phyloP scores from a whole-genome alignment of 2,113 vertebrate species.

The Corynorhinus townsendii region DNA sequence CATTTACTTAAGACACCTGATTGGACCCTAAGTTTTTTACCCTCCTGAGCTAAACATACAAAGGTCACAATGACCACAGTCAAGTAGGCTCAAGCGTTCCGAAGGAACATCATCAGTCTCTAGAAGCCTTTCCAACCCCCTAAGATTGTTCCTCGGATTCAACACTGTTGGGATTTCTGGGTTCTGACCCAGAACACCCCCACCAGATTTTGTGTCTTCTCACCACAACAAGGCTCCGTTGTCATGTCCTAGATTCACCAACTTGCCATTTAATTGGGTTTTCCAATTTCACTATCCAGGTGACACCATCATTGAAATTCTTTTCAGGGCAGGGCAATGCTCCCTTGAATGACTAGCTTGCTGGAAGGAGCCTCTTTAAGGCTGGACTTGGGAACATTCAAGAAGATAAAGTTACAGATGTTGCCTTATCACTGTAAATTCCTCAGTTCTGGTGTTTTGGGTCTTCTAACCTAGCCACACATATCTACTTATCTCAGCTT shows the following conservation, averaged over 20 bases:
- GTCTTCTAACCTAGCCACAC: background rate
- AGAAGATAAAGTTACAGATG: background rate
- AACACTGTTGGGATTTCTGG: background rate
- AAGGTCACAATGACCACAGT: background rate
- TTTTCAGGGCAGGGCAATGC: background rate
- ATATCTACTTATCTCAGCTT: background rate
- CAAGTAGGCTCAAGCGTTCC: background rate
- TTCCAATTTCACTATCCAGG: background rate
- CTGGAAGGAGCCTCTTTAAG: background rate
- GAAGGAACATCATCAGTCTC: background rate
- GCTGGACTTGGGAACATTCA: background rate
- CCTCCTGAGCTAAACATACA: background rate
- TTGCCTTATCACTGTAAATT: background rate
- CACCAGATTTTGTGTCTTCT: background rate
- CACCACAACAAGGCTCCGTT: background rate
- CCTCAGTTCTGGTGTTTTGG: background rate
- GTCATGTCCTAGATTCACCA: background rate
- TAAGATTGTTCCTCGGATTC: background rate
- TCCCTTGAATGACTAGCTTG: background rate
- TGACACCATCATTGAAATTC: background rate
- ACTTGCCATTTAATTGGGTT: background rate
- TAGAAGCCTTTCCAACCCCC: background rate
- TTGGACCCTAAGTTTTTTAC: background rate
- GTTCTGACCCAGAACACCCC: background rate
- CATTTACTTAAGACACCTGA: background rate